Conservation (phyloP, 1,140 invertebrate genomes). For the Ceratosolen fusciceps region DNA sequence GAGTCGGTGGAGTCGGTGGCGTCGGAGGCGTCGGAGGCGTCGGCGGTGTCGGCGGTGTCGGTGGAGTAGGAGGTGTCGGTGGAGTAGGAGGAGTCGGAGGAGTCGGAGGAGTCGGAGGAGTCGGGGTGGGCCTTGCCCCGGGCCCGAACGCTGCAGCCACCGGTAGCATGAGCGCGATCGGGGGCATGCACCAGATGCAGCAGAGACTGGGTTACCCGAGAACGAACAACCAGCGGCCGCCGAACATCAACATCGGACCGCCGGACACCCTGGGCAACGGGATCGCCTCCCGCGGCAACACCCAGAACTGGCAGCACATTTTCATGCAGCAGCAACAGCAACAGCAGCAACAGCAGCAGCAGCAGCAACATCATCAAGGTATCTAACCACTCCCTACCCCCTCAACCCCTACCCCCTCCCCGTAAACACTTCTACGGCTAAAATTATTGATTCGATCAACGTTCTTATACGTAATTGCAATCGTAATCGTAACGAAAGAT, state of each 20-base stretch:
- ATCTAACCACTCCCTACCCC: background rate
- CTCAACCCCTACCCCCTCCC: no score
- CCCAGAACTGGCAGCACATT: constrained; percentile 79
- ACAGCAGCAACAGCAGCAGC: constrained; percentile 73
- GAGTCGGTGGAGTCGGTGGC: constrained; percentile 54
- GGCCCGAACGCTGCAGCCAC: constrained; percentile 59
- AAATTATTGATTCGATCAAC: no score
- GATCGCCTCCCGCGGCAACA: constrained; percentile 62
- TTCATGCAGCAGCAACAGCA: constrained; percentile 76
- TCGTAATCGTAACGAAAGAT: no score
- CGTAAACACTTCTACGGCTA: no score
- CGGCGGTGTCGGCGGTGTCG: constrained; percentile 53
- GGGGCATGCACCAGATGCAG: constrained; percentile 72
- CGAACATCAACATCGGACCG: constrained; percentile 73
- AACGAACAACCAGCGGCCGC: constrained; percentile 72
- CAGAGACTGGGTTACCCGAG: constrained; percentile 71
- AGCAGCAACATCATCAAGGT: constrained; percentile 77
- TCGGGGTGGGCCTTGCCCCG: constrained; percentile 54
- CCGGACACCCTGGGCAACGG: constrained; percentile 66
- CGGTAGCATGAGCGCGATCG: constrained; percentile 67
- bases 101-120: constrained; percentile 38
- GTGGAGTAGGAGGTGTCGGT: constrained; percentile 54
- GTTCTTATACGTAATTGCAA: no score
- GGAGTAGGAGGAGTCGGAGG: constrained; percentile 32
- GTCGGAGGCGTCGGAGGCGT: constrained; percentile 58